A percentile compares a stretch with the other conserved stretches of the same genome.
phyloP scores from a whole-genome alignment of 2,888 invertebrate genomes.

The Hypsopygia costalis region DNA sequence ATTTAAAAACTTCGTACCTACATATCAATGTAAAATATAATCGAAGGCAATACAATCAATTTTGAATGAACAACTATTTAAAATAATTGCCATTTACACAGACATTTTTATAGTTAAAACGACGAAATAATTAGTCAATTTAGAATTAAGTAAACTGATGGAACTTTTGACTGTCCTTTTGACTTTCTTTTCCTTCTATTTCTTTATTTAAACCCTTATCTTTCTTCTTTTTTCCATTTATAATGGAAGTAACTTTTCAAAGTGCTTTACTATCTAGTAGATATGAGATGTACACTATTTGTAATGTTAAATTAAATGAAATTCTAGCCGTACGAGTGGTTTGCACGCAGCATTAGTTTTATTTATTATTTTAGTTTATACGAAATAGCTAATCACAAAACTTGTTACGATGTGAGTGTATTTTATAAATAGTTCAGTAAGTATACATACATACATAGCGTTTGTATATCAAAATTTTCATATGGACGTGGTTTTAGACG shows the following conservation, averaged over 20 bases:
- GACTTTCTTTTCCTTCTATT: slow-evolving; percentile 12
- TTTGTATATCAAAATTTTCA: slow-evolving; percentile 70
- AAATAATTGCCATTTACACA: slow-evolving; percentile 18
- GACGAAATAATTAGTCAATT: slow-evolving; percentile 64
- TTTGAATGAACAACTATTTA: slow-evolving; percentile 24
- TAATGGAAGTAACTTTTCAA: slow-evolving; percentile 69
- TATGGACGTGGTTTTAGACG: slow-evolving; percentile 59
- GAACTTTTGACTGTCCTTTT: slow-evolving; percentile 16
- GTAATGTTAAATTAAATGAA: slow-evolving; percentile 69
- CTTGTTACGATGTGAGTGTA: slow-evolving; percentile 70
- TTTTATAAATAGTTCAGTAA: slow-evolving; percentile 61
- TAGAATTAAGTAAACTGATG: slow-evolving; percentile 50
- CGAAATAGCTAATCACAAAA: slow-evolving; percentile 50
- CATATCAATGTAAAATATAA: slow-evolving; percentile 66
- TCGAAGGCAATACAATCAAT: slow-evolving; percentile 64
- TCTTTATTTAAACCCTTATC: slow-evolving; percentile 15
- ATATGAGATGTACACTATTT: slow-evolving; percentile 65
- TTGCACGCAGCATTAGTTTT: slow-evolving; percentile 54
- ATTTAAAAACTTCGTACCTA: slow-evolving; percentile 50
- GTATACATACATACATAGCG: slow-evolving; percentile 58
- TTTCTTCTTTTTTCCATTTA: slow-evolving; percentile 43
- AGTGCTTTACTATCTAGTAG: slow-evolving; percentile 80
- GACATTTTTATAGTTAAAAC: slow-evolving; percentile 16
- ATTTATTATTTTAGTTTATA: slow-evolving; percentile 20
- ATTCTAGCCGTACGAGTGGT: slow-evolving; percentile 69